Percentiles rank a stretch among this genome's conserved stretches.
Evolutionary conservation across 2,888 invertebrate genomes (phyloP).

Genomic region (Tuberolachnus salignus): DNA sequence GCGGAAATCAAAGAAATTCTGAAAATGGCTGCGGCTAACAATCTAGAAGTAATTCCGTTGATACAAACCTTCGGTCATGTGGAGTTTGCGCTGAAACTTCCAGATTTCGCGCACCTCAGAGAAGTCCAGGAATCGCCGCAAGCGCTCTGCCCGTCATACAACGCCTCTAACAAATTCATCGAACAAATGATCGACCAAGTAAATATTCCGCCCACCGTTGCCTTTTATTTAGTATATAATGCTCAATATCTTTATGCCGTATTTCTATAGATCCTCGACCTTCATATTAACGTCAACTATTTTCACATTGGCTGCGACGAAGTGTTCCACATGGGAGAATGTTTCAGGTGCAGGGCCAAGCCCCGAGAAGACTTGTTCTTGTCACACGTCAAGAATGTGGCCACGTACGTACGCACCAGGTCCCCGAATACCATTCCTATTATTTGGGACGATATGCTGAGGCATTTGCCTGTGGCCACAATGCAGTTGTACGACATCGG

Average conservation of each 20-base stretch:
- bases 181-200: constrained; percentile 75
- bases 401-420: constrained; percentile 67
- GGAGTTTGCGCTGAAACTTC: constrained; percentile 74
- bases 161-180: constrained; percentile 69
- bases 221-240: no score
- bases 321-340: constrained; percentile 75
- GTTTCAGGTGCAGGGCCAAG: constrained; percentile 67
- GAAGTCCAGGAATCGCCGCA: constrained; percentile 73
- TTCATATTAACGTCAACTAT: constrained; percentile 63
- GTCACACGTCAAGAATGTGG: constrained; percentile 69
- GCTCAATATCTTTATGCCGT: no score
- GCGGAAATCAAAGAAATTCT: constrained; percentile 66
- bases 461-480: constrained; percentile 69
- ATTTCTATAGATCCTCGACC: constrained; percentile 62
- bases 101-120: constrained; percentile 69
- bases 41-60: constrained; percentile 74
- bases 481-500: constrained; percentile 71
- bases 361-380: constrained; percentile 69
- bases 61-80: constrained; percentile 80
- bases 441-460: constrained; percentile 83
- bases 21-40: constrained; percentile 66
- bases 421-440: constrained; percentile 70
- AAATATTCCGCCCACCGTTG: no score
- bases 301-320: constrained; percentile 79
- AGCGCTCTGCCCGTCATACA: constrained; percentile 75